Conservation (phyloP, 2,888 invertebrate genomes). For the Heliconius aoede region DNA sequence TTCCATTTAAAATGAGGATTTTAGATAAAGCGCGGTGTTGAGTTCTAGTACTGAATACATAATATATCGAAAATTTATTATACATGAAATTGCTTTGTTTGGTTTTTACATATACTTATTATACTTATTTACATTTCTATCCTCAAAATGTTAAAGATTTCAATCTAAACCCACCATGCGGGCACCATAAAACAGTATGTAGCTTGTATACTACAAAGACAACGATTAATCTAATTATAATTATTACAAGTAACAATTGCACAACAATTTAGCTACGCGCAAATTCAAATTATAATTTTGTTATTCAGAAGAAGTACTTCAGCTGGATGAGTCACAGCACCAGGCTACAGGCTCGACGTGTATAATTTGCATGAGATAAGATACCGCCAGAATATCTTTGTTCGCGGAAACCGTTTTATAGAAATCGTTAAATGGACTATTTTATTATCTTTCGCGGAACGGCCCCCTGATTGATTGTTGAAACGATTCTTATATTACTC, state of each 20-base stretch:
- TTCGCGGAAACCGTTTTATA: constrained; percentile 51
- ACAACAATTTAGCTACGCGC: not conserved
- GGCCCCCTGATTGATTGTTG: constrained; percentile 31
- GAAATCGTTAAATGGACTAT: constrained; percentile 43
- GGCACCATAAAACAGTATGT: not conserved
- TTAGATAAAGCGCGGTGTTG: not conserved
- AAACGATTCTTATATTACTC: constrained; percentile 7
- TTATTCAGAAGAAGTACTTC: constrained; percentile 36
- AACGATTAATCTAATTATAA: not conserved
- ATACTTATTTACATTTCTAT: not conserved
- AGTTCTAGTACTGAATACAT: not conserved
- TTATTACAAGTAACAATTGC: not conserved
- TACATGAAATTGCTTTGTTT: no score
- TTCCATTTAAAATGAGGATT: not conserved
- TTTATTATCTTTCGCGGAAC: constrained; percentile 42
- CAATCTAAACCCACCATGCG: not conserved
- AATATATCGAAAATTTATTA: no score
- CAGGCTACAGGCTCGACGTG: constrained; percentile 48
- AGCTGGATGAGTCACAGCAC: constrained; percentile 48
- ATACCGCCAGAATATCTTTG: constrained; percentile 51
- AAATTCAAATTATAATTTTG: constrained; percentile 26
- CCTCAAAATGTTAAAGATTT: not conserved
- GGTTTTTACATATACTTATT: not conserved
- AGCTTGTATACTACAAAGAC: no score
- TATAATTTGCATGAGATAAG: constrained; percentile 52